A percentile compares a stretch with the other conserved stretches of the same genome.
phyloP scores from a whole-genome alignment of 1,140 invertebrate species.

The Pseudomyrmex dendroicus region DNA sequence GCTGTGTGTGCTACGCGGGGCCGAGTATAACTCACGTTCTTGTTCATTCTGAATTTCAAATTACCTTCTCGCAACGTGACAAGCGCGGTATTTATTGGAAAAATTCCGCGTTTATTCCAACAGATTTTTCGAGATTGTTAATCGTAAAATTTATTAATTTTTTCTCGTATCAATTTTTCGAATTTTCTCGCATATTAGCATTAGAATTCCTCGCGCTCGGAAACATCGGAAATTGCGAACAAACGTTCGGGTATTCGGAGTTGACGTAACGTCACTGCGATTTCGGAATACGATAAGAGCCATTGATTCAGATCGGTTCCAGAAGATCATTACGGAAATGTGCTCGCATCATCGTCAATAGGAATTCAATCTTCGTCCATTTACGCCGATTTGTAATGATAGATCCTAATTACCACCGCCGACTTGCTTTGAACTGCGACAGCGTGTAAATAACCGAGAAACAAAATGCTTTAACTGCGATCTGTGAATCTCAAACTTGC shows the following conservation, averaged over 20 bases:
- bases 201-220: neutral
- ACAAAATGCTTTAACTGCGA: too few species aligned
- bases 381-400: neutral
- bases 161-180: neutral
- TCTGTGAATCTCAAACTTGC: neutral
- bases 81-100: neutral
- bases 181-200: neutral
- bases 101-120: constrained; percentile 4
- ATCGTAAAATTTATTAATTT: neutral
- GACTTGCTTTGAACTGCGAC: neutral
- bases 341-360: neutral
- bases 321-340: constrained; percentile 13
- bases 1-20: neutral
- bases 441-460: too few species aligned
- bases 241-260: neutral
- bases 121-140: constrained; percentile 2
- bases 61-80: neutral
- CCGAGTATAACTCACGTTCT: neutral
- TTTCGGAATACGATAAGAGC: too few species aligned
- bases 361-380: constrained; percentile 35
- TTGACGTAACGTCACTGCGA: neutral
- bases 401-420: neutral
- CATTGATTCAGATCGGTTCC: constrained; percentile 6
- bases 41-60: neutral
- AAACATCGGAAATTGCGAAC: neutral